Percentiles rank a stretch among this genome's conserved stretches.
Conservation (phyloP, 2,113 vertebrate species). For the Dolichotis patagonum region DNA sequence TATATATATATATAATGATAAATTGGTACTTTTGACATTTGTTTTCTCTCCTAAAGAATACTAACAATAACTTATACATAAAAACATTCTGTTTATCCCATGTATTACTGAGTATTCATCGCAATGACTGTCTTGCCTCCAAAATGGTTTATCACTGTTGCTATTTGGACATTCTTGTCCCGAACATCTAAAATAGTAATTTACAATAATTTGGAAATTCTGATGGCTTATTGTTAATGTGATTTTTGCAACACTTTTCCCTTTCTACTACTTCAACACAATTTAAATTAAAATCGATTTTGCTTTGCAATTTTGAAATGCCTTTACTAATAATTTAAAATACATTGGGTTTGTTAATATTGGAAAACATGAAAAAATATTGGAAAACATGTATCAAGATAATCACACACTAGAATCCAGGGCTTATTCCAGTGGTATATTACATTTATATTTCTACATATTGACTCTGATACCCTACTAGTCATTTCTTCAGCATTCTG, state of each 20-base stretch:
- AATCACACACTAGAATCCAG: not conserved
- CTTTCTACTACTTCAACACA: not conserved
- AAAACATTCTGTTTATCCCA: conserved; percentile 17
- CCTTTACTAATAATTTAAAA: not conserved
- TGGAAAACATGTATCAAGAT: not conserved
- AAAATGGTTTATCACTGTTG: not conserved
- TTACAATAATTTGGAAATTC: conserved; percentile 10
- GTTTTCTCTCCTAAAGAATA: conserved; percentile 2
- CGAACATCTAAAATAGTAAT: not conserved
- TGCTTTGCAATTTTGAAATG: conserved; percentile 38
- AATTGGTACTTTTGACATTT: conserved; percentile 11
- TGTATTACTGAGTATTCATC: conserved; percentile 25
- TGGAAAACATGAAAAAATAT: not conserved
- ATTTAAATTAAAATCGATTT: conserved; percentile 44
- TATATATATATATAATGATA: not conserved
- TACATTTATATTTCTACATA: not conserved
- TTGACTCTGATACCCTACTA: not conserved
- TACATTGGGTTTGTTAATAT: not conserved
- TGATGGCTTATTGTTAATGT: not conserved
- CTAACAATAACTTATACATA: conserved; percentile 7
- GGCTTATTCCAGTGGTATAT: not conserved
- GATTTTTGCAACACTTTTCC: conserved; percentile 40
- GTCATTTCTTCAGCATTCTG: conserved; percentile 30
- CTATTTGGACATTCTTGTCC: not conserved
- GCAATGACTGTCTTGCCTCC: not conserved